Base-by-base conservation (phyloP, 2,113 vertebrate species). In the Ranitomeya variabilis region DNA sequence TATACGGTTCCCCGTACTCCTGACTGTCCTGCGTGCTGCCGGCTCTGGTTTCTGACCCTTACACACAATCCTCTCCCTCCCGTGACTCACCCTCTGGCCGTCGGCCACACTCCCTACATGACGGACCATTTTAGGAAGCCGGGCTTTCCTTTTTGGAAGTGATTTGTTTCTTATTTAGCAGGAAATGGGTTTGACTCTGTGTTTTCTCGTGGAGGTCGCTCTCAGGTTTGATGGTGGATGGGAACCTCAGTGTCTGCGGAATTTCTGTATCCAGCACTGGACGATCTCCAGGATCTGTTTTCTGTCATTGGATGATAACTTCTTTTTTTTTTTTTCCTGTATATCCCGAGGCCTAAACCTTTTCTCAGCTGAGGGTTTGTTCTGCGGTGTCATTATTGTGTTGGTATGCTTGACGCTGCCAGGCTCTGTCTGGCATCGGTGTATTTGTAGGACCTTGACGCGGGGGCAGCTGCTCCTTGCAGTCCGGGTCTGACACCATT, bases 121-220 rank as follows among this genome's bases (percentile, higher is more conserved):
- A 88, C 80, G 64, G 83, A 88, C 87, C 87, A 62, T 88, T 88
- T 88, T 83, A 83, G 87, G 80, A 88, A 83, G 80, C 37, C 31
- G 64, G 87, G 54, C 37, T 88, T 83, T 64, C 80, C 66, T 81
- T 76, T 83, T 64, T 74, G 55, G 87, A 76, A 83, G 80, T 6
- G 67, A 76, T 88, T 86, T 86, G 80, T 88, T 87, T 82, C 57
- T 82, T 88, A 76, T 88, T 62, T 82, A 60, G 62, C 87, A 88
- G 87, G 87, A 88, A 88, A 76, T 76, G 87, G 87, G 67, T 62
- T 83, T 83, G 86, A 52, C 80, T 57, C 16, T 11, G 19, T 71
- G 74, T 74, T 67, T 85, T 60, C 60, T 60, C n/a, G 14, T 62
- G 0, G 7, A 45, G 26, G 26, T 77, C 23, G 15, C 26, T 21